These are phyloP conservation scores for Montipora efflorescens DNA, from an alignment of 64 coral and sea anemone species.

Conservation along the genomic window DNA sequence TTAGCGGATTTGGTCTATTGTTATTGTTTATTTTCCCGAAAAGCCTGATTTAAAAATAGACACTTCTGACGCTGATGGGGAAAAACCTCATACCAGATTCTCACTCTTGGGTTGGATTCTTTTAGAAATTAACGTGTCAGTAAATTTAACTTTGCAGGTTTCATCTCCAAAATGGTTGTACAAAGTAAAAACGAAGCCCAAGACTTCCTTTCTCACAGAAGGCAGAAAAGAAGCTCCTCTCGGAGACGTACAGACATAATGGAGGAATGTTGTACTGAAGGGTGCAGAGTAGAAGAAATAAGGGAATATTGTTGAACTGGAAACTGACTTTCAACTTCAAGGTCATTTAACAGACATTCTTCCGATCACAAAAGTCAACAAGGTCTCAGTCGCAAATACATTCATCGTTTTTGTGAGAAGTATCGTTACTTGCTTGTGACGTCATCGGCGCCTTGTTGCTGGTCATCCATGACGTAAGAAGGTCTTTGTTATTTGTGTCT, in stretches of 20 bases:
- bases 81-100: not conserved
- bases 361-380: not conserved
- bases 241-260: not conserved
- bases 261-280: conserved; percentile 27
- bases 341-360: not conserved
- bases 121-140: too few species aligned
- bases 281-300: conserved; percentile 25
- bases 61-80: too few species aligned
- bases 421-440: too few species aligned
- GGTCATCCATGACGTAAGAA: too few species aligned
- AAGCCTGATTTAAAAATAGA: too few species aligned
- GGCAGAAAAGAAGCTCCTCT: not conserved
- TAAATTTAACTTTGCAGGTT: not conserved
- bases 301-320: conserved; percentile 37
- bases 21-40: too few species aligned
- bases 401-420: not conserved
- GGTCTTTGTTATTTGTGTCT: too few species aligned
- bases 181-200: conserved; percentile 44
- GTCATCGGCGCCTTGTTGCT: too few species aligned
- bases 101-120: not conserved
- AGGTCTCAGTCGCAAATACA: not conserved
- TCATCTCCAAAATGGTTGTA: not conserved
- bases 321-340: not conserved
- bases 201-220: conserved; percentile 14
- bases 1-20: too few species aligned